These are phyloP conservation scores for Tachycineta bicolor DNA, from an alignment of 2,113 vertebrate species.

Conservation along the genomic window DNA sequence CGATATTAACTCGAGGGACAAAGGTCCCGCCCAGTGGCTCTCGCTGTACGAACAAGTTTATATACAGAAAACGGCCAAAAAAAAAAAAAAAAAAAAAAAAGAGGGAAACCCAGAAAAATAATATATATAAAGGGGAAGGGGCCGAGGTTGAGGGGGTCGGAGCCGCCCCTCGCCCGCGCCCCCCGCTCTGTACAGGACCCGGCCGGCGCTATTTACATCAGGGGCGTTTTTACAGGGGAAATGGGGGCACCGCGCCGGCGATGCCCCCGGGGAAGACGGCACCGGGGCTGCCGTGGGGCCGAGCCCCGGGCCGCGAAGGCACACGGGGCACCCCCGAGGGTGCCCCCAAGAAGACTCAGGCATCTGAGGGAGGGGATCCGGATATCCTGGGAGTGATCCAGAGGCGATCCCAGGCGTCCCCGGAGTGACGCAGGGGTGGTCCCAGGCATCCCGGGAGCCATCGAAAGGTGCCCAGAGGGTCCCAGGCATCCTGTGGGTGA, in stretches of 20 bases:
- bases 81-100: background rate
- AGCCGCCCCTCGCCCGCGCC: background rate
- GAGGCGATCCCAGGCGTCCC: background rate
- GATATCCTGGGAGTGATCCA: background rate
- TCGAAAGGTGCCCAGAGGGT: background rate
- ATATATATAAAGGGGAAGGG: background rate
- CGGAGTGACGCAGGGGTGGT: background rate
- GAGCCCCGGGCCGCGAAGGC: conserved; percentile 38
- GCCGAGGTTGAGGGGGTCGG: background rate
- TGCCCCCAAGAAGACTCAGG: background rate
- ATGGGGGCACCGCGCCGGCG: background rate
- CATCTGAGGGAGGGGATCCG: background rate
- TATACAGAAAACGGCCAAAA: conserved; percentile 73
- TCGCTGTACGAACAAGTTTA: conserved; percentile 69
- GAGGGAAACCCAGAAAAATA: background rate
- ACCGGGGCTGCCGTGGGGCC: background rate
- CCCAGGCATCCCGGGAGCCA: background rate
- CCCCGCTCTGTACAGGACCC: conserved; percentile 16
- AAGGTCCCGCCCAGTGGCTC: background rate
- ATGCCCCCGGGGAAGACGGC: background rate
- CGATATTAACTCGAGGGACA: conserved; percentile 52
- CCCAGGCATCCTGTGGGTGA: background rate
- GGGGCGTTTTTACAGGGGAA: conserved; percentile 20
- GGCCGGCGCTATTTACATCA: conserved; percentile 46
- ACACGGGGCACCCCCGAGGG: background rate